Conservation (phyloP, 2,113 vertebrate species). For the mouse (Mus musculus) region DNA sequence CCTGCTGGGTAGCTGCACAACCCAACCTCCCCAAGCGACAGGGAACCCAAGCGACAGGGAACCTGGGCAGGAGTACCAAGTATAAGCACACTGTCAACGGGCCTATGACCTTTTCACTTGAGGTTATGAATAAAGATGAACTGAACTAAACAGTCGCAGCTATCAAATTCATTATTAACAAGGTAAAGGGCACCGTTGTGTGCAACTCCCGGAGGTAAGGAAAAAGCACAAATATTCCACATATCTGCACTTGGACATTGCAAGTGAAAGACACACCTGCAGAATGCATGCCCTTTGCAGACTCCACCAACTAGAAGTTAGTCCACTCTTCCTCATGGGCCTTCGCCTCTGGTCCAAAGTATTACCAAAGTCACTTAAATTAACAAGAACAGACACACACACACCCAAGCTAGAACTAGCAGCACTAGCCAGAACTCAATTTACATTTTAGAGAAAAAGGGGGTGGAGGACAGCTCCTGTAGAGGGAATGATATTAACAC, state of each 20-base stretch:
- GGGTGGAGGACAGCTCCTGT: not conserved
- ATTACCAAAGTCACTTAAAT: not conserved
- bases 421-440: not conserved
- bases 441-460: not conserved
- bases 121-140: not conserved
- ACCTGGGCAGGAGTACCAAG: not conserved
- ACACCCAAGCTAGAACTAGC: not conserved
- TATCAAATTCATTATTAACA: not conserved
- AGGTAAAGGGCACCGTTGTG: not conserved
- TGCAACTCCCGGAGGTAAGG: not conserved
- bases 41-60: not conserved
- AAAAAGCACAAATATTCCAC: not conserved
- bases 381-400: not conserved
- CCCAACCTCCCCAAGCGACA: too few relatives aligned
- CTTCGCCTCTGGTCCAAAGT: not conserved
- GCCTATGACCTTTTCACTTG: not conserved
- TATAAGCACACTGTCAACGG: not conserved
- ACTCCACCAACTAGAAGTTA: not conserved
- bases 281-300: constrained; percentile 20
- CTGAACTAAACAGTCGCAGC: not conserved
- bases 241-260: not conserved
- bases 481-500: too few relatives aligned
- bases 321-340: not conserved
- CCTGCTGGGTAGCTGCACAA: not conserved
- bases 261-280: not conserved